Conservation (phyloP, 2,888 invertebrate species). For the Clostera curtula region DNA sequence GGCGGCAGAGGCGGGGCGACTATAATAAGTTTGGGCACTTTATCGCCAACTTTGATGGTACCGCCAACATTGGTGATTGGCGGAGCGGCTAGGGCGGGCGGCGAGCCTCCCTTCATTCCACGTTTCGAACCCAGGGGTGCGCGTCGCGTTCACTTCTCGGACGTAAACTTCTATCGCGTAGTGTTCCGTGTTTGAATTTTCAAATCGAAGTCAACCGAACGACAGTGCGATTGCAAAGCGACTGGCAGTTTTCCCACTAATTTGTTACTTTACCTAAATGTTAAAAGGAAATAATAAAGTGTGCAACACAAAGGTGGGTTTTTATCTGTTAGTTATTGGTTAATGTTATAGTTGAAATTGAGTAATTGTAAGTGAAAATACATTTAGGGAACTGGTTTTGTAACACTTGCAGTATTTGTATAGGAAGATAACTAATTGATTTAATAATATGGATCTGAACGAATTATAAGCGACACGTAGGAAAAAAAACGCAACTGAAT, state of each 20-base stretch:
- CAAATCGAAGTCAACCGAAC: conserved; percentile 8
- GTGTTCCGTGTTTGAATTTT: conserved; percentile 14
- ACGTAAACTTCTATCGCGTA: conserved; percentile 29
- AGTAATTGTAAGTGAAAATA: neutral
- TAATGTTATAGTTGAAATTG: neutral
- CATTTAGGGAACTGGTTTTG: no score
- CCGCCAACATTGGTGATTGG: conserved; percentile 17
- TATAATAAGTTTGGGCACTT: neutral
- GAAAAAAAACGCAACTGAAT: no score
- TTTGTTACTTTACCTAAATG: no score
- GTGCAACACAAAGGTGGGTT: no score
- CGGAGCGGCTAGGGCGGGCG: conserved; percentile 27
- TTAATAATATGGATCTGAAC: no score
- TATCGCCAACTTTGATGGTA: conserved; percentile 1
- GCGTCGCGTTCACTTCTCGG: conserved; percentile 31
- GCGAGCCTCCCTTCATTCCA: conserved; percentile 33
- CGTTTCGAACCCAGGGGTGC: conserved; percentile 33
- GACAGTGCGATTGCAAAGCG: conserved; percentile 17
- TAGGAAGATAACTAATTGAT: no score
- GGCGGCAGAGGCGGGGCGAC: no score
- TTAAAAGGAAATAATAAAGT: no score
- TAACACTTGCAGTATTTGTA: neutral
- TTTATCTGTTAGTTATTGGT: no score
- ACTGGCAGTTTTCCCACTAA: no score
- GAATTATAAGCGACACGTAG: no score